Evolutionary conservation across 2,888 invertebrate species (phyloP), one percentile per base, ranked within the genome.

Genomic region (Euplexia lucipara): DNA sequence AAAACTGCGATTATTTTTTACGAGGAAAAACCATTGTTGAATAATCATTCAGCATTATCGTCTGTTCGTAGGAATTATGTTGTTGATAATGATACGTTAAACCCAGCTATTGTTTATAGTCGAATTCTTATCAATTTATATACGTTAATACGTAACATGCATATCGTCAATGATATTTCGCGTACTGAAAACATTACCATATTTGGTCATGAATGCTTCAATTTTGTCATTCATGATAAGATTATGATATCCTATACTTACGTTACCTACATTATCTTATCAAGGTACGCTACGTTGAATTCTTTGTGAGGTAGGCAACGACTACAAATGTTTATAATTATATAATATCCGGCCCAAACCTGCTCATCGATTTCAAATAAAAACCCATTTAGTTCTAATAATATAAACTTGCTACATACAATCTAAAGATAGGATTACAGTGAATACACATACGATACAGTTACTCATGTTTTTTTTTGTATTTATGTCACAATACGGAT

Each of bases 141-240:
- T 54, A 75, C 68, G 70, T 71, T 72, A 74, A 56, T 54, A 75
- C 68, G 70, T 71, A 73, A 74, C 67, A 57, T 68, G 48, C 26
- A n/a, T 59, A 52, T 68, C 64, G 52, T 54, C 58, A 47, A 44
- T 49, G 65, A 70, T 72, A 65, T 70, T 77, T 82, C 64, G 78
- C 70, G 69, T 65, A 71, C 65, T 60, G 70, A 75, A 75, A 60
- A 69, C 76, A 81, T 87, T 82, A 79, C 90, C 89, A 81, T 88
- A 87, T 87, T 86, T 83, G 90, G 89, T 81, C 78, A 82, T 80
- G 80, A 70, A 72, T 52, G 59, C 78, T 77, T 77, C 53, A 67
- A 67, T 54, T 64, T 72, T 71, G 73, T 70, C 69, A 49, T 61
- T 75, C 16, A 48, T 48, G 88, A 89, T 89, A 86, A 89, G 85